Conservation (phyloP, 1,140 invertebrate species). For the Saxidomus purpurata region DNA sequence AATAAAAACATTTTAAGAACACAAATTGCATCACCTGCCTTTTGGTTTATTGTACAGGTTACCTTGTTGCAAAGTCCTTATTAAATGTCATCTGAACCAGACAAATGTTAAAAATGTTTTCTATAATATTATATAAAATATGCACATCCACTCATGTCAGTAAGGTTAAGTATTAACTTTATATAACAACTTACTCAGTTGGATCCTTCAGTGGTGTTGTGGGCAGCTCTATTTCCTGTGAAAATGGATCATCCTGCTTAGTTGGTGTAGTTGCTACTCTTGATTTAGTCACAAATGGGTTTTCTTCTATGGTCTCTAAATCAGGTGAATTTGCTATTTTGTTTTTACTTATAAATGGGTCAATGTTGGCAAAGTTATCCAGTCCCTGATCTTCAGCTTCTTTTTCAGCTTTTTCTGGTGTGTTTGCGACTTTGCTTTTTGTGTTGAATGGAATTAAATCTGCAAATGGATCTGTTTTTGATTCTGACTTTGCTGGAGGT, state of each 20-base stretch:
- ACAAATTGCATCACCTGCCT: no score
- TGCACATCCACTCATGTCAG: no score
- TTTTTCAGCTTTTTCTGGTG: constrained; percentile 4
- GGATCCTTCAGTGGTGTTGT: not conserved
- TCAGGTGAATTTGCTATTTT: constrained; percentile 39
- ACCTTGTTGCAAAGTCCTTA: no score
- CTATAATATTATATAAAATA: no score
- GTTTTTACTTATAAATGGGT: constrained; percentile 40
- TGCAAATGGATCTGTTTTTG: not conserved
- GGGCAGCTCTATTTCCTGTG: not conserved
- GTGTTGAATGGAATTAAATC: constrained; percentile 44
- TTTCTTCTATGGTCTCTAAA: not conserved
- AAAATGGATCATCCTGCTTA: not conserved
- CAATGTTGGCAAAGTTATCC: not conserved
- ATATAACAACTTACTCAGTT: not conserved
- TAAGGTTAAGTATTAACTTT: no score
- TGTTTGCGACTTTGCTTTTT: constrained; percentile 27
- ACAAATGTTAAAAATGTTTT: no score
- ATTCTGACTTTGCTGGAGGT: not conserved
- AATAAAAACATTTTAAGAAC: no score
- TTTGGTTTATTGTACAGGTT: no score
- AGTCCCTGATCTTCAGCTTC: not conserved
- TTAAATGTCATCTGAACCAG: no score
- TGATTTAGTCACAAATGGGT: constrained; percentile 44
- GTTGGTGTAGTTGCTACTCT: constrained; percentile 18